Conservation (phyloP, 2,113 vertebrate species). For the Cyanoderma ruficeps region DNA sequence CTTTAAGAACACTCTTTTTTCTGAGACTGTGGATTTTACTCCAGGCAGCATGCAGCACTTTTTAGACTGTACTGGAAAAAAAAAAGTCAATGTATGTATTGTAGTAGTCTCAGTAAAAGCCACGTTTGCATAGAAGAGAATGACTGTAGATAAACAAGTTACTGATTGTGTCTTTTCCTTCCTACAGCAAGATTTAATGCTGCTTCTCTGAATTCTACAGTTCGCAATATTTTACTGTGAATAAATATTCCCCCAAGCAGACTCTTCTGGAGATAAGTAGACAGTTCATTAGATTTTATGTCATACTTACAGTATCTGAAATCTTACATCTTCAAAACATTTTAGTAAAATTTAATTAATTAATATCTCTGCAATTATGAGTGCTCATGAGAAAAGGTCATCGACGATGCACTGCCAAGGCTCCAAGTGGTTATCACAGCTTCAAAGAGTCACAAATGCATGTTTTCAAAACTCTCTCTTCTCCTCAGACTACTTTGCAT, state of each 20-base stretch:
- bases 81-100: accelerated
- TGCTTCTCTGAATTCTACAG: not conserved
- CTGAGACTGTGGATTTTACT: not conserved
- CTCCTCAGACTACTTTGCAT: constrained; percentile 18
- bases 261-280: not conserved
- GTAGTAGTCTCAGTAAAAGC: not conserved
- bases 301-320: not conserved
- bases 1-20: not conserved
- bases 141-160: not conserved
- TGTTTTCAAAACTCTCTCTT: constrained; percentile 38
- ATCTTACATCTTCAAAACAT: constrained; percentile 25
- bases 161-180: not conserved
- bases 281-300: not conserved
- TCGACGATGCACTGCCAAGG: not conserved
- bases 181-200: not conserved
- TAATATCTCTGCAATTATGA: constrained; percentile 19
- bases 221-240: not conserved
- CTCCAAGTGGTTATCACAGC: constrained; percentile 15
- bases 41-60: not conserved
- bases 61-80: not conserved
- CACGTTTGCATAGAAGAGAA: not conserved
- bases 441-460: constrained; percentile 11
- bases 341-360: constrained; percentile 44
- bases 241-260: not conserved
- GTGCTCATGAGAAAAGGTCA: constrained; percentile 36